These are phyloP conservation scores for Netelia virgata DNA, from an alignment of 2,888 invertebrate species.

Conservation along the genomic window DNA sequence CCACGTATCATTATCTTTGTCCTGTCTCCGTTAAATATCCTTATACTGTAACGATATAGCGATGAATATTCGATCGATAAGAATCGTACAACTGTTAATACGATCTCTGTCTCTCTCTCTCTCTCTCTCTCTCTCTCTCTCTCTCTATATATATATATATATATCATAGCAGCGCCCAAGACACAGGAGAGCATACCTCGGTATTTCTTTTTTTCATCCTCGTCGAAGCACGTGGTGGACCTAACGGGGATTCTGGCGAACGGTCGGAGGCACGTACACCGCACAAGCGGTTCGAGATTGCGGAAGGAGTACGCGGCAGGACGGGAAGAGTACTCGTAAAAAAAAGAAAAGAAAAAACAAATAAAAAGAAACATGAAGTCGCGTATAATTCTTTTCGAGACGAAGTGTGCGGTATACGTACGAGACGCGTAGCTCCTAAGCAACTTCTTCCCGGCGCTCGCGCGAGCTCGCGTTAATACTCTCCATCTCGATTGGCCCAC, in stretches of 20 bases:
- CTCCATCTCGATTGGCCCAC: conserved; percentile 85
- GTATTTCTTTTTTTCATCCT: conserved; percentile 4
- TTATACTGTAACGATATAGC: background rate
- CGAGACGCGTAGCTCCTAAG: conserved; percentile 19
- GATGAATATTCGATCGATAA: conserved; percentile 8
- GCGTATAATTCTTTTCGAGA: conserved; percentile 24
- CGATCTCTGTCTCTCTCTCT: no score
- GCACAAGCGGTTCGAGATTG: conserved; percentile 37
- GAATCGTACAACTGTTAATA: conserved; percentile 8
- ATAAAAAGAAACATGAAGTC: background rate
- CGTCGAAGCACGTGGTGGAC: conserved; percentile 53
- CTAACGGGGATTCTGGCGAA: conserved; percentile 62
- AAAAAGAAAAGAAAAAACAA: background rate
- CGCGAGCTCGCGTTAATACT: conserved; percentile 73
- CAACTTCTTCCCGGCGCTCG: conserved; percentile 48
- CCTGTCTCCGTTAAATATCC: background rate
- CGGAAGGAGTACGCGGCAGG: conserved; percentile 44
- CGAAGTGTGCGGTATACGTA: background rate
- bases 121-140: no score
- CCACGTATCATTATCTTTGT: background rate
- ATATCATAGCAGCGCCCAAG: background rate
- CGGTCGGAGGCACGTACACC: conserved; percentile 21
- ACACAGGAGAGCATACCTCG: background rate
- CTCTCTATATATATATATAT: background rate
- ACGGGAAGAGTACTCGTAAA: conserved; percentile 12